Evolutionary conservation across 2,888 invertebrate genomes (phyloP), one percentile per base, ranked within the genome.

Genomic region (Neocrepidodera transversa): DNA sequence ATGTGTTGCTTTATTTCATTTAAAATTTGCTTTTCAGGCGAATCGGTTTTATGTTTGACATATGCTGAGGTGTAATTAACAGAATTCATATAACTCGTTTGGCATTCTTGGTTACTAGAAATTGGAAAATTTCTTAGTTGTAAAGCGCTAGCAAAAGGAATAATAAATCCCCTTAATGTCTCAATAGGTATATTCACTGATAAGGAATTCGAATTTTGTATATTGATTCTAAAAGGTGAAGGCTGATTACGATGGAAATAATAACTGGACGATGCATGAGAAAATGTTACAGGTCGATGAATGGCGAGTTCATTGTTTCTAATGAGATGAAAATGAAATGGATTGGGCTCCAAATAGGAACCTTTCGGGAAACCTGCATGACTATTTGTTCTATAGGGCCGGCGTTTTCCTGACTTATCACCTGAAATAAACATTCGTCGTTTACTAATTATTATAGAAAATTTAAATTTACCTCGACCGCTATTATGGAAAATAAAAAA

Each of bases 321-420:
- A 11, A 70, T 78, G 60, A 79, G 70, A 64, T 80, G 80, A 70
- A 74, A 80, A 63, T 80, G 80, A 26, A 68, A 68, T 36, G 80
- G 80, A 63, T 79, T 79, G 45, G 80, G 80, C 10, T 73, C 61
- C 43, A 65, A 47, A 65, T 78, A 80, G 4, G 79, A 77, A 43
- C 80, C 80, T 56, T 75, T 76, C 6, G 79, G 80, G 36, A 78
- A 71, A 32, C 79, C 79, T 47, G 74, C 71, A 65, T 74, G 75
- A 68, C 72, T 78, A 58, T 74, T 67, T 23, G 79, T 78, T 66
- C 80, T 75, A 69, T 79, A 79, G 49, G 49, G 66, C 36, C 52
- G 53, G 38, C 23, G 42, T 14, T 45, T 26, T 36, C 42, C 42
- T 54, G 49, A 52, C 47, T 60, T 64, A 60, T 58, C 54, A 73